Evolutionary conservation across 2,888 invertebrate genomes (phyloP), one percentile per base, ranked within the genome.

Genomic region (Balanococcus diminutus): DNA sequence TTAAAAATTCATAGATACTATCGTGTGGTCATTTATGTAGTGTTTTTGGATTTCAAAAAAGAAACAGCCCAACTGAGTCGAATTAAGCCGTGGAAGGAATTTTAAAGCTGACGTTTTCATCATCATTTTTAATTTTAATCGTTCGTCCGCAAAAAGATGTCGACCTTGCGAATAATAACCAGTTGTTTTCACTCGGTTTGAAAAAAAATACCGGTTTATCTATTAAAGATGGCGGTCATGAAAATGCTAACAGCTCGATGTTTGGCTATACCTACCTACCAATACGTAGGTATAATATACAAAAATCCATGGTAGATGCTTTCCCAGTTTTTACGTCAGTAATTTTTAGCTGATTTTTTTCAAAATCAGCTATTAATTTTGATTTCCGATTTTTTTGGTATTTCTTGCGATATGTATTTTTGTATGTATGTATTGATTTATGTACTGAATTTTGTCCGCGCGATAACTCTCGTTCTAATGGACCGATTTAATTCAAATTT

Each of bases 221-320:
- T 79, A 75, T 75, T n/a, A 75, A 75, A 75, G 75, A 75, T 75
- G 75, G 75, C 75, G 75, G 75, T 28, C 75, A 79, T 79, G 75
- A 79, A 79, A 79, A 79, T 79, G 75, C 28, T 79, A 36, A 36
- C 36, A 79, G 9, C 36, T 79, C 36, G 9, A 36, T 36, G 36
- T 6, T 36, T 11, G 36, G 36, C n/a, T 36, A 9, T 16, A n/a
- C n/a, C n/a, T n/a, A n/a, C n/a, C n/a, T n/a, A n/a, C n/a, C n/a
- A n/a, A n/a, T n/a, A 16, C 14, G 31, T 31, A 5, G 1, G n/a
- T 46, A 42, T 22, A 22, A 19, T 3, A 22, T 56, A 31, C 72
- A 72, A 31, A 72, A 16, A 28, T 72, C 72, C 31, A 72, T n/a
- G 28, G 72, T 72, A n/a, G 72, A 72, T 72, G 72, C 72, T 8